phyloP scores from a whole-genome alignment of 2,797 vertebrate species.

The Denticeps clupeoides region DNA sequence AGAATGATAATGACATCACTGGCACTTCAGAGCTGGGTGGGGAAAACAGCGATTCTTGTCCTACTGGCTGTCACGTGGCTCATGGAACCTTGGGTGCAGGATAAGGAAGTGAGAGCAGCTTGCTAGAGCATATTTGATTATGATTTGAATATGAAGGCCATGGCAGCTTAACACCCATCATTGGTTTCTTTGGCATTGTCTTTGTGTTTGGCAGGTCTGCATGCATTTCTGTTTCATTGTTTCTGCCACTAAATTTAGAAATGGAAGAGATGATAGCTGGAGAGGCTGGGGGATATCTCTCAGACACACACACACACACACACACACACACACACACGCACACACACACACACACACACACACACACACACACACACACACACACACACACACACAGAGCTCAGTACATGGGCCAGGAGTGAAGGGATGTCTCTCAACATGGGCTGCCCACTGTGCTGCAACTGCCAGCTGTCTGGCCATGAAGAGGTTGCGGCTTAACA shows the following conservation, averaged over 20 bases:
- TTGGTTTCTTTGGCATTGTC: background rate
- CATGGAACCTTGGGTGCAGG: too few relatives aligned
- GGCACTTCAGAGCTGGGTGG: too few relatives aligned
- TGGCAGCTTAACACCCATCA: background rate
- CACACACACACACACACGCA: too few relatives aligned
- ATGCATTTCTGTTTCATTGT: constrained; percentile 10
- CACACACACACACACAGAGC: background rate
- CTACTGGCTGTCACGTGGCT: too few relatives aligned
- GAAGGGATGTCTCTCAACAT: background rate
- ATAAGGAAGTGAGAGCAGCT: too few relatives aligned
- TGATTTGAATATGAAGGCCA: background rate
- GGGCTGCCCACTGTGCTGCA: background rate
- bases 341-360: too few relatives aligned
- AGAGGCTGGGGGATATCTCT: background rate
- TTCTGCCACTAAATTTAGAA: constrained; percentile 16
- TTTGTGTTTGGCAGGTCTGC: constrained; percentile 11
- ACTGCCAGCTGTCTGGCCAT: background rate
- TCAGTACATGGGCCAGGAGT: background rate
- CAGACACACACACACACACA: too few relatives aligned
- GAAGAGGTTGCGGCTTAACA: too few relatives aligned
- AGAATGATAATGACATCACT: too few relatives aligned
- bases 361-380: too few relatives aligned
- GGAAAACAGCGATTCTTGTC: too few relatives aligned
- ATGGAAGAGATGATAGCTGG: background rate
- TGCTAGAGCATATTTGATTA: too few relatives aligned